Conservation (phyloP, 2,888 invertebrate genomes). For the Plagiodera versicolora region DNA sequence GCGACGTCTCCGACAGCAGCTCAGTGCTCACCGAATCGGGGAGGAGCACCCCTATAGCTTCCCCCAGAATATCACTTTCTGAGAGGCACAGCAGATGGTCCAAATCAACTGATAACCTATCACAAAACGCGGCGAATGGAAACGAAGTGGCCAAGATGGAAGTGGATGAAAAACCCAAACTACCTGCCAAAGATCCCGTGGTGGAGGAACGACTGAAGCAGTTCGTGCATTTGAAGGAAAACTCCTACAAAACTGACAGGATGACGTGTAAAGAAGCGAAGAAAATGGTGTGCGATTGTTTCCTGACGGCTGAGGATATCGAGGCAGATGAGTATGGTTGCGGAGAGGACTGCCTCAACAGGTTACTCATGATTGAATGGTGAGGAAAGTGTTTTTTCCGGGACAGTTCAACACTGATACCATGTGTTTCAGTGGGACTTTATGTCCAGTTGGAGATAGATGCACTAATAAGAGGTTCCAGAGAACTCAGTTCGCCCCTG, state of each 20-base stretch:
- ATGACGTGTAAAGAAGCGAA: constrained; percentile 88
- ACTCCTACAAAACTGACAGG: constrained; percentile 82
- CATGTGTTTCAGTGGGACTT: constrained; percentile 79
- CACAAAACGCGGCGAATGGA: not conserved
- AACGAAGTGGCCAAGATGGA: constrained; percentile 34
- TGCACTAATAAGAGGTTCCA: constrained; percentile 97
- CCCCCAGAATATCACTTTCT: constrained; percentile 28
- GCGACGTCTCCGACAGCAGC: constrained; percentile 61
- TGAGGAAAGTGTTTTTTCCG: constrained; percentile 48
- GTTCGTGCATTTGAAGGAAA: constrained; percentile 81
- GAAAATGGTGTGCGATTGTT: constrained; percentile 95
- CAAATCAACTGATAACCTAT: constrained; percentile 27
- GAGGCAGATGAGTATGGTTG: constrained; percentile 84
- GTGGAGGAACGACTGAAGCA: constrained; percentile 68
- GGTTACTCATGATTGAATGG: constrained; percentile 98
- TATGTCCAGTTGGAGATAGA: constrained; percentile 85
- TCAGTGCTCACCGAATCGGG: constrained; percentile 38
- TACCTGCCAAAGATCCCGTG: constrained; percentile 45
- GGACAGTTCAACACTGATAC: too few relatives aligned
- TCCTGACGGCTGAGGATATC: constrained; percentile 83
- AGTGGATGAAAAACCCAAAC: constrained; percentile 61
- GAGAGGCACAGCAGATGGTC: constrained; percentile 28
- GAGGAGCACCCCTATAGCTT: constrained; percentile 33
- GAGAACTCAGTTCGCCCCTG: constrained; percentile 78
- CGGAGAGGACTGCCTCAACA: constrained; percentile 94